These are phyloP conservation scores for Zaprionus tsacasi DNA, from an alignment of 1,140 invertebrate genomes.

Conservation along the genomic window DNA sequence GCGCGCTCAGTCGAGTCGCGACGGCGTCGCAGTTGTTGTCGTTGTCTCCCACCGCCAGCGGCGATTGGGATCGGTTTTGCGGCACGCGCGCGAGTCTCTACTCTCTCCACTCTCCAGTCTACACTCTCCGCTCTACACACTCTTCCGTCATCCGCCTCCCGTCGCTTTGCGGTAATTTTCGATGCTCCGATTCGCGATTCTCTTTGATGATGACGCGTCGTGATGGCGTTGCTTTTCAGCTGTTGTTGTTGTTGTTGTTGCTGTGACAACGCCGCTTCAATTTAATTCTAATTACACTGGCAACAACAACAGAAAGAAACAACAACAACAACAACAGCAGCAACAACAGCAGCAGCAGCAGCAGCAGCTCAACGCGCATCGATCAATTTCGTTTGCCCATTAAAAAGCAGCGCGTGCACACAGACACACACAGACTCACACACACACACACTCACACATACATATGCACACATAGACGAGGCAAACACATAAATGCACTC, in stretches of 20 bases:
- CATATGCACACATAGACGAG: background rate
- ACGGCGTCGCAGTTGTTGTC: constrained; percentile 39
- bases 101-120: background rate
- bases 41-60: constrained; percentile 15
- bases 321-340: constrained; percentile 15
- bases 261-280: constrained; percentile 48
- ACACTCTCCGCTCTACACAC: no score
- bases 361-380: constrained; percentile 32
- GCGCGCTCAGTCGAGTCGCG: constrained; percentile 50
- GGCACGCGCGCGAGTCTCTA: background rate
- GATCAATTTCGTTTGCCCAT: constrained; percentile 63
- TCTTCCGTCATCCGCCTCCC: no score
- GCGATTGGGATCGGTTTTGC: constrained; percentile 17
- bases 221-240: constrained; percentile 31
- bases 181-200: background rate
- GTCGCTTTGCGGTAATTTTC: background rate
- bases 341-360: constrained; percentile 14
- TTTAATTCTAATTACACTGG: constrained; percentile 72
- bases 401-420: constrained; percentile 51
- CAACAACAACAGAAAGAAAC: background rate
- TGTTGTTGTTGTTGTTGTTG: constrained; percentile 31
- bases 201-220: constrained; percentile 11
- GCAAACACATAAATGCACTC: constrained; percentile 36
- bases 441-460: background rate
- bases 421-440: constrained; percentile 8